Conservation (phyloP, 2,797 vertebrate genomes). For the Acanthornis magna region DNA sequence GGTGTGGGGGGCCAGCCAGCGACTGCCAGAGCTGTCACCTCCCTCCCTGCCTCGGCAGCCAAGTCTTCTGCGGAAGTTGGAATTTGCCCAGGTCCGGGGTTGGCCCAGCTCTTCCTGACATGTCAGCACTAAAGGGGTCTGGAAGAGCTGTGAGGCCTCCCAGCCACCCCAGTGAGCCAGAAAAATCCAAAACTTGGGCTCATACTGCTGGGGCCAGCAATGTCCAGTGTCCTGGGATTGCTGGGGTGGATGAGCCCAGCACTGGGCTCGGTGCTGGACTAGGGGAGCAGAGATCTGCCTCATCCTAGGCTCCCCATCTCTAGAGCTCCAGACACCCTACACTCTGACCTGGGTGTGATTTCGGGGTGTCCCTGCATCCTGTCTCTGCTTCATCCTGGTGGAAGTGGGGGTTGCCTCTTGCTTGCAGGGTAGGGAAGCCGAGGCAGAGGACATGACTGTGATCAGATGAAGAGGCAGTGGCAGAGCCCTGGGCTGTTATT, state of each 20-base stretch:
- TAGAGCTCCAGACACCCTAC: not conserved
- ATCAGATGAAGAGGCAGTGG: not conserved
- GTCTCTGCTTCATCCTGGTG: not conserved
- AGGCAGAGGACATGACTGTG: not conserved
- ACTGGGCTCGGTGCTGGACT: not conserved
- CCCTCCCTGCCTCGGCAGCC: fast-evolving
- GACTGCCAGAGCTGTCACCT: not conserved
- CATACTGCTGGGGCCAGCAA: not conserved
- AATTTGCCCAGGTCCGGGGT: not conserved
- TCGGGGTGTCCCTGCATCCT: not conserved
- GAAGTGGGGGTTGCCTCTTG: not conserved
- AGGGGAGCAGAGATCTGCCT: not conserved
- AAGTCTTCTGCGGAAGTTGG: not conserved
- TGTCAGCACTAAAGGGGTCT: not conserved
- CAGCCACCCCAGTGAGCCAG: not conserved
- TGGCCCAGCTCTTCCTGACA: not conserved
- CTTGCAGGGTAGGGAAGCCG: not conserved
- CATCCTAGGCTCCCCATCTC: too few relatives aligned
- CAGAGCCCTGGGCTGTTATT: not conserved
- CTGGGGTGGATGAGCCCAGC: not conserved
- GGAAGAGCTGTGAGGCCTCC: not conserved
- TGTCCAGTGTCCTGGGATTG: not conserved
- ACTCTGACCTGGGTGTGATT: not conserved
- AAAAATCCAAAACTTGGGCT: not conserved
- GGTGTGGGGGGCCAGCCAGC: not conserved